Conservation (phyloP, 2,888 invertebrate genomes). For the Andrena bicolor region DNA sequence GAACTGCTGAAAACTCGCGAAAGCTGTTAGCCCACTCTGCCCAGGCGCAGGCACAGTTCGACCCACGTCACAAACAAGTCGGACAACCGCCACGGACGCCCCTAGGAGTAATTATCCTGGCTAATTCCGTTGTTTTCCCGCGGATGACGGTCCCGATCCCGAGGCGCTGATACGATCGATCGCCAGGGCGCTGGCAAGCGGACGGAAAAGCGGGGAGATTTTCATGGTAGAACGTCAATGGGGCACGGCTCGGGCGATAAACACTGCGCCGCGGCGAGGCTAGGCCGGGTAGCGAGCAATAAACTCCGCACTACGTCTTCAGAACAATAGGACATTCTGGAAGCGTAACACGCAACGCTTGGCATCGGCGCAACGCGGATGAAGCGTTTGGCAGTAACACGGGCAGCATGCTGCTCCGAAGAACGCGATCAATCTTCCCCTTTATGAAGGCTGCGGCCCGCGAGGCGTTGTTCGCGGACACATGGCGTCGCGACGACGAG, state of each 20-base stretch:
- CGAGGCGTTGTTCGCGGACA: constrained; percentile 61
- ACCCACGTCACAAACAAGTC: constrained; percentile 41
- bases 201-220: constrained; percentile 39
- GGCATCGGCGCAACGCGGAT: constrained; percentile 67
- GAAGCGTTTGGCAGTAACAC: constrained; percentile 66
- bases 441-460: constrained; percentile 61
- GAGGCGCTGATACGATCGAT: constrained; percentile 45
- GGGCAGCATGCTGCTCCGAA: constrained; percentile 40
- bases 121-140: constrained; percentile 55
- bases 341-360: constrained; percentile 68
- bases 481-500: constrained; percentile 63
- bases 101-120: constrained; percentile 44
- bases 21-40: not conserved
- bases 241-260: constrained; percentile 60
- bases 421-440: constrained; percentile 67
- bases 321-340: constrained; percentile 73
- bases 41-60: constrained; percentile 16
- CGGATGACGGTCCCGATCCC: constrained; percentile 40
- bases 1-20: not conserved
- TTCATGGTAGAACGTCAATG: constrained; percentile 11
- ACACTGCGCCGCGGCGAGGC: constrained; percentile 37
- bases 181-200: constrained; percentile 23
- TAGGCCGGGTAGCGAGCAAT: constrained; percentile 64
- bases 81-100: constrained; percentile 9
- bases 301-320: constrained; percentile 67